Conservation (phyloP, 2,113 vertebrate genomes). For the Nyctereutes procyonoides region DNA sequence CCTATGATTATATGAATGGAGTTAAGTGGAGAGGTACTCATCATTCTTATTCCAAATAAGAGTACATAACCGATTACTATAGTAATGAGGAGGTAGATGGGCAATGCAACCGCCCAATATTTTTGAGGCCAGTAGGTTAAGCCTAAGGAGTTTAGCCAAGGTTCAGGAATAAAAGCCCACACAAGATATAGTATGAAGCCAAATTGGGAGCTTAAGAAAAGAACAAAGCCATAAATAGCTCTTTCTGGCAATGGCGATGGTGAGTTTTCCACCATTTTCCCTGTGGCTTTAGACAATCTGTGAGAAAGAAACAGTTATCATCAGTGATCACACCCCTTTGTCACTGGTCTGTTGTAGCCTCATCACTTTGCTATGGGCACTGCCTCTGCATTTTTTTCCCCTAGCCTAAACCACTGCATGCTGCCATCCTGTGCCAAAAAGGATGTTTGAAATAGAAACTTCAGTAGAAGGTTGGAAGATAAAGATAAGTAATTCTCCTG, state of each 20-base stretch:
- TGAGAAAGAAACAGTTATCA: neutral
- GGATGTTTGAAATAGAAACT: neutral
- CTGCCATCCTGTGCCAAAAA: neutral
- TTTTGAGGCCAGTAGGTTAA: neutral
- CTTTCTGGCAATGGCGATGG: constrained; percentile 95
- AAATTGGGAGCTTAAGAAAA: constrained; percentile 94
- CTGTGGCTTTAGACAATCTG: neutral
- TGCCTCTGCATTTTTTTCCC: neutral
- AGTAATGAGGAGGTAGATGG: neutral
- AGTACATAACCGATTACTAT: neutral
- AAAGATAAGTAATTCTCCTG: constrained; percentile 10
- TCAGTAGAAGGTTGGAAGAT: neutral
- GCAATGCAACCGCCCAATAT: neutral
- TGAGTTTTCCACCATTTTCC: constrained; percentile 92
- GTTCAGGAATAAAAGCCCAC: neutral
- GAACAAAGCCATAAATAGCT: constrained; percentile 97
- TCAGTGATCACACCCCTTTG: neutral
- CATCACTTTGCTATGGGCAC: neutral
- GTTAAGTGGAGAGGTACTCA: neutral
- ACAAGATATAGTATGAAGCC: constrained; percentile 86
- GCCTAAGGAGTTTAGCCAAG: neutral
- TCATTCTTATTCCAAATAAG: neutral
- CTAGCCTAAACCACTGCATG: neutral
- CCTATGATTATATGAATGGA: neutral
- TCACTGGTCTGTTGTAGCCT: neutral